These are phyloP conservation scores for Dilophus febrilis DNA, from an alignment of 2,888 invertebrate genomes.

Conservation along the genomic window DNA sequence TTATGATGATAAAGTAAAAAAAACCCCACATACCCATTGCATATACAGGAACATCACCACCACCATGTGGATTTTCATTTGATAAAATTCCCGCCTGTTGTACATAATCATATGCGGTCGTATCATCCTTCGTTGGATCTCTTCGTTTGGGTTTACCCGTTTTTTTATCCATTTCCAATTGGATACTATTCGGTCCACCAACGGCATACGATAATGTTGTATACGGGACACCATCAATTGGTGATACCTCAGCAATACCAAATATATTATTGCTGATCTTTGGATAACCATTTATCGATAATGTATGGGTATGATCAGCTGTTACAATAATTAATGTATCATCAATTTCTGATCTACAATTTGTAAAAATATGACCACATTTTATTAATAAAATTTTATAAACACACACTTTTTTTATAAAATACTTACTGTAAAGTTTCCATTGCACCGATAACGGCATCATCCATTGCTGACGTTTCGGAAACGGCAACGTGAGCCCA, in stretches of 20 bases:
- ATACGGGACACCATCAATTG: conserved; percentile 45
- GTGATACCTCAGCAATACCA: conserved; percentile 46
- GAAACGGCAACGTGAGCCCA: conserved; percentile 57
- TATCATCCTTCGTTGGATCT: conserved; percentile 44
- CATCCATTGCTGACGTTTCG: conserved; percentile 63
- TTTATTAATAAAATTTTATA: neutral
- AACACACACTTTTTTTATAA: neutral
- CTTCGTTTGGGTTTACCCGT: conserved; percentile 31
- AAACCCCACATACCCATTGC: conserved; percentile 41
- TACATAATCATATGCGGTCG: conserved; percentile 45
- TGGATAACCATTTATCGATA: conserved; percentile 63
- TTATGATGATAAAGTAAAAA: neutral
- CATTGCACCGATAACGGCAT: conserved; percentile 52
- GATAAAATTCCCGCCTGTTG: conserved; percentile 54
- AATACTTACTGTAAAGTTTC: conserved; percentile 32
- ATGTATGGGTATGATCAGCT: conserved; percentile 66
- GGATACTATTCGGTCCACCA: conserved; percentile 53
- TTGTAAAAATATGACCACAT: neutral
- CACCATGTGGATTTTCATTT: conserved; percentile 63
- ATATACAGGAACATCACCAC: conserved; percentile 72
- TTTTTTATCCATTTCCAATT: conserved; percentile 25
- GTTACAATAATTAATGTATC: conserved; percentile 73
- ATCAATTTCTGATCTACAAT: conserved; percentile 24
- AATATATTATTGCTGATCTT: conserved; percentile 49
- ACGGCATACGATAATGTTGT: conserved; percentile 64